Evolutionary conservation across 2,113 vertebrate species (phyloP).

Genomic region (Equus przewalskii): DNA sequence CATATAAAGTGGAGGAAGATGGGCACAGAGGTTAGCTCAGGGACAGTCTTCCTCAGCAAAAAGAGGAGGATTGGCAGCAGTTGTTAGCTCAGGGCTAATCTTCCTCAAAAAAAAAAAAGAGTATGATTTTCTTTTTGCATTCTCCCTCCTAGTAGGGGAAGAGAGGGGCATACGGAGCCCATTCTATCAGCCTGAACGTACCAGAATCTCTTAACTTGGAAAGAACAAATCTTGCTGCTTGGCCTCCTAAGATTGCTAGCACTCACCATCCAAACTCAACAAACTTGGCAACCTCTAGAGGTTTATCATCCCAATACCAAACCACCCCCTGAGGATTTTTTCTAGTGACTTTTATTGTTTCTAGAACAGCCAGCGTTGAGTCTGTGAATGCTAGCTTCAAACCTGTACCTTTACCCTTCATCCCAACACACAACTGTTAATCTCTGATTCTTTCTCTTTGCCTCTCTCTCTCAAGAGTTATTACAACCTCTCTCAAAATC

Average conservation of each 20-base stretch:
- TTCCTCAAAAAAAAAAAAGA: background rate
- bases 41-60: too few relatives aligned
- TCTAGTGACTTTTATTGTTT: background rate
- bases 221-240: background rate
- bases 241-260: background rate
- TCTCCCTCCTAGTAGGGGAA: background rate
- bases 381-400: background rate
- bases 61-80: too few relatives aligned
- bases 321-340: background rate
- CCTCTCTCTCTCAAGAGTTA: background rate
- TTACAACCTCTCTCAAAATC: background rate
- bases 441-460: background rate
- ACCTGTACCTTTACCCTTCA: background rate
- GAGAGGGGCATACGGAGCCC: background rate
- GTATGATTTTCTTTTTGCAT: background rate
- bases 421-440: background rate
- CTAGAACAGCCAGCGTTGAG: background rate
- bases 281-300: background rate
- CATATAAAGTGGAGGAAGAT: too few relatives aligned
- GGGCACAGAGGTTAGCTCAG: too few relatives aligned
- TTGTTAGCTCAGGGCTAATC: too few relatives aligned
- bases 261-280: background rate
- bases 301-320: background rate
- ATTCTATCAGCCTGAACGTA: background rate
- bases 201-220: background rate